A percentile compares a stretch with the other conserved stretches of the same genome.
These are phyloP conservation scores for Tuberolachnus salignus DNA, from an alignment of 2,888 invertebrate genomes.

Conservation along the genomic window DNA sequence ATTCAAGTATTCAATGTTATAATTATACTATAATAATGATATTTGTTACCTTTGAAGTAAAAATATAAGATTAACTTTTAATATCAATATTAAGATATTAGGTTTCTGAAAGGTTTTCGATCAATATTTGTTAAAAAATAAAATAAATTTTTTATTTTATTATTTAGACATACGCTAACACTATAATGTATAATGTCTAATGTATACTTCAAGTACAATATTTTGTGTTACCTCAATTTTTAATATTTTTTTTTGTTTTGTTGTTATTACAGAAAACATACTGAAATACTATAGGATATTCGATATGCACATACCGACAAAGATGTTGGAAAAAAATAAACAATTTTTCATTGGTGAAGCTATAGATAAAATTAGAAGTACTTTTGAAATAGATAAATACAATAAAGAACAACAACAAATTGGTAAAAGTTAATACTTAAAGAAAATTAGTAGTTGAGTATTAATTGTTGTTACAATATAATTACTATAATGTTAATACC, in stretches of 20 bases:
- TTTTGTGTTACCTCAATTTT: neutral
- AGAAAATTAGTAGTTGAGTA: neutral
- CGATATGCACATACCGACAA: conserved; percentile 38
- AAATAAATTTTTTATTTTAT: no score
- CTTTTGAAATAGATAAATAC: conserved; percentile 42
- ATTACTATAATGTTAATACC: neutral
- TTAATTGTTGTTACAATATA: neutral
- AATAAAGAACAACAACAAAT: neutral
- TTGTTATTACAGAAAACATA: conserved; percentile 44
- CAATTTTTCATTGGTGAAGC: neutral
- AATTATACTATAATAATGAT: no score
- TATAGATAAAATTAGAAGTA: conserved; percentile 31
- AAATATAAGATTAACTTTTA: no score
- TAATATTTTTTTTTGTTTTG: neutral
- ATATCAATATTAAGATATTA: no score
- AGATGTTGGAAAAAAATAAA: conserved; percentile 14
- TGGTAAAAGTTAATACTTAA: neutral
- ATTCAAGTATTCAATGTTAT: no score
- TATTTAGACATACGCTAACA: no score
- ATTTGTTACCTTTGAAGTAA: no score
- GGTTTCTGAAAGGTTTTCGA: no score
- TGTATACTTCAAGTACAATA: neutral
- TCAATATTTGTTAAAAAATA: no score
- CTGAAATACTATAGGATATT: conserved; percentile 40
- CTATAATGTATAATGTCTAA: no score